Base-by-base conservation (phyloP, 2,888 invertebrate species). In the Heliconius ethilla region DNA sequence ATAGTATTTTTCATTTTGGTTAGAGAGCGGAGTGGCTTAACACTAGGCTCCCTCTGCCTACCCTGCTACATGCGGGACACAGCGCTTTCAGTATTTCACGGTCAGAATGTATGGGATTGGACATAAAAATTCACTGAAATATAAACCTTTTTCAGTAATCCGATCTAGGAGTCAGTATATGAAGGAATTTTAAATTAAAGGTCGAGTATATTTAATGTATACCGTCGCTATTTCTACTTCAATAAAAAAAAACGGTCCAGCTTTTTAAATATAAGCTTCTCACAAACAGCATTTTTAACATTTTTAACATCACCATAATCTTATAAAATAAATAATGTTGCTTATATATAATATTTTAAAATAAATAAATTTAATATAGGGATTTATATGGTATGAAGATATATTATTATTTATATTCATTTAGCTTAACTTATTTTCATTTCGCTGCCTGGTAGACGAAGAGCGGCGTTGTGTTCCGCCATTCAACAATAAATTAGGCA, bases 201-300 rank as follows among this genome's bases (percentile, higher is more conserved):
- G 6, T n/a, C 29, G 13, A 22, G 29, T n/a, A 15, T 72, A 33
- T 72, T 59, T 33, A 72, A 72, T 72, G 15, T 70, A 29, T 33
- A 72, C 29, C 55, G 33, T 13, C 15, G 72, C 55, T 59, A 59
- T 55, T 55, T 33, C n/a, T 9, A 55, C 33, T 72, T 11, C 4
- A 72, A 59, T 33, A 55, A 72, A 72, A 72, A 59, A 72, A 70
- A 70, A 72, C 22, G 13, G 70, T 59, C 55, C 18, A 27, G 51
- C 55, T 59, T 72, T 72, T 55, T 33, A 33, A 55, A 70, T 29
- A 70, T 55, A 22, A 72, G 13, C 55, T 59, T 59, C n/a, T 25
- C 72, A 13, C 33, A 55, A 59, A 72, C 33, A 33, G 72, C 59
- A 72, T 72, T 72, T 59, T 72, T 22, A 70, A 70, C n/a, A n/a